Conservation (phyloP, 2,113 vertebrate genomes). For the Bufo gargarizans region DNA sequence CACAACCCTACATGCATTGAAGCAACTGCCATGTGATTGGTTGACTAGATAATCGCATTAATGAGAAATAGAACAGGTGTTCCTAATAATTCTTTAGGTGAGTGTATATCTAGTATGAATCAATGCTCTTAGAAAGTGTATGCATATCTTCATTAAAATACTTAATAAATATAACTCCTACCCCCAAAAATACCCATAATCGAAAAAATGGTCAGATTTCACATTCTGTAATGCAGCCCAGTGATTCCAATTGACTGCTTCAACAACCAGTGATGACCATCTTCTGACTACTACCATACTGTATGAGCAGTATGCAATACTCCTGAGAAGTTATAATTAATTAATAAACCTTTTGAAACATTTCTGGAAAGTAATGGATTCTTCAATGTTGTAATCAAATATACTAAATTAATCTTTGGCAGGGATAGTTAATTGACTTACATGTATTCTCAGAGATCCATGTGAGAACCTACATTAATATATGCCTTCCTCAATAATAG, state of each 20-base stretch:
- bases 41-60: no score
- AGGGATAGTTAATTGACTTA: not conserved
- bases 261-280: not conserved
- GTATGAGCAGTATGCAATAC: not conserved
- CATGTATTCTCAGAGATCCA: not conserved
- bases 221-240: not conserved
- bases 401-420: not conserved
- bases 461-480: not conserved
- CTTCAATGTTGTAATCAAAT: not conserved
- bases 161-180: not conserved
- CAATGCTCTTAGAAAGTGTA: not conserved
- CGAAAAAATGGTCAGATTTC: not conserved
- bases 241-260: not conserved
- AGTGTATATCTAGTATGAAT: not conserved
- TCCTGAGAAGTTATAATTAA: not conserved
- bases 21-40: no score
- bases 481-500: not conserved
- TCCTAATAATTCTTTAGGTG: no score
- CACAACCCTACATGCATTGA: no score
- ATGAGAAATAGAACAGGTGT: no score
- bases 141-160: no score
- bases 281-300: not conserved
- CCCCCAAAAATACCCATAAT: not conserved
- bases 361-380: not conserved
- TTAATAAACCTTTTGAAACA: not conserved